Evolutionary conservation across 2,888 invertebrate genomes (phyloP).

Genomic region (Strigamia maritima): DNA sequence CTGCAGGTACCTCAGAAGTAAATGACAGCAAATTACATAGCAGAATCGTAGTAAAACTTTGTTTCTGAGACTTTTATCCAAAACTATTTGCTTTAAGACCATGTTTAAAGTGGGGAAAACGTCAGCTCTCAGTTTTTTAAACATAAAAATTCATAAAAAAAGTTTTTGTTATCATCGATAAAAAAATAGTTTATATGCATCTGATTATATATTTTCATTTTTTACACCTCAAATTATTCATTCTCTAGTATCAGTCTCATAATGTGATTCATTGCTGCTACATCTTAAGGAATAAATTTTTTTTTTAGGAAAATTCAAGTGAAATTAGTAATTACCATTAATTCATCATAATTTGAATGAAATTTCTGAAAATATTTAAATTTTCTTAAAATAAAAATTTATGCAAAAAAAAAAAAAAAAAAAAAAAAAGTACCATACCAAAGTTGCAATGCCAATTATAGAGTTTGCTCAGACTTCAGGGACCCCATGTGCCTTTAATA

Average conservation of each 20-base stretch:
- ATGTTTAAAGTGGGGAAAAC: neutral
- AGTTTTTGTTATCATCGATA: neutral
- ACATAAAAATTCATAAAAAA: neutral
- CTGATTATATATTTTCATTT: neutral
- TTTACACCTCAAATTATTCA: neutral
- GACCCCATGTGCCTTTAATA: constrained; percentile 8
- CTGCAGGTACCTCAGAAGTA: neutral
- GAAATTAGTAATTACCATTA: too few species aligned
- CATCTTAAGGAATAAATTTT: too few species aligned
- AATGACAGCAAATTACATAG: constrained; percentile 15
- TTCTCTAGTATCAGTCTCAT: neutral
- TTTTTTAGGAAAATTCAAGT: too few species aligned
- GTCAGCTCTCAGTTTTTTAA: too few species aligned
- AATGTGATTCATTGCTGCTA: neutral
- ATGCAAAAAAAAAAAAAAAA: too few species aligned
- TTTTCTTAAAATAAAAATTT: too few species aligned
- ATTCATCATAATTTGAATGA: too few species aligned
- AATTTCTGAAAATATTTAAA: too few species aligned
- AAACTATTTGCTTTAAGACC: neutral
- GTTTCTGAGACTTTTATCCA: neutral
- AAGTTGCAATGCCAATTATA: constrained; percentile 1
- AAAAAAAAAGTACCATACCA: too few species aligned
- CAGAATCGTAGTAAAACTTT: too few species aligned
- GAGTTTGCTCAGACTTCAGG: neutral
- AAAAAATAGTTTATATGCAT: neutral